phyloP scores from a whole-genome alignment of 2,888 invertebrate species.

The Chymomyza amoena region DNA sequence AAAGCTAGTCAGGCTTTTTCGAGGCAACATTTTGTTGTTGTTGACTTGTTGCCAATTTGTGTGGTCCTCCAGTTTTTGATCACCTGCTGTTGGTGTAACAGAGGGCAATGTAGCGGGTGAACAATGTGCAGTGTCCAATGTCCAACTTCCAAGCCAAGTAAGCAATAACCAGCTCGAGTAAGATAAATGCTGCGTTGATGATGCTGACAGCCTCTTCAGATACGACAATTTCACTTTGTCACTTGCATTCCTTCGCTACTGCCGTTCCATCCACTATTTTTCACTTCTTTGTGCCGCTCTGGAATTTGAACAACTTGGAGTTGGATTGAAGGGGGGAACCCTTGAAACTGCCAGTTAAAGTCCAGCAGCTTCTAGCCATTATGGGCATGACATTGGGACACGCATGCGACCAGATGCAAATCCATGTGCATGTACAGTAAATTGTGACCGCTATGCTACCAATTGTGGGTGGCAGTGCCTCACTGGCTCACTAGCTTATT shows the following conservation, averaged over 20 bases:
- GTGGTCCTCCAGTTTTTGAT: conserved; percentile 17
- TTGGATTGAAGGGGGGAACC: conserved; percentile 29
- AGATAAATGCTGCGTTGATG: conserved; percentile 70
- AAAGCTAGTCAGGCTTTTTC: background rate
- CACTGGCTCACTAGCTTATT: conserved; percentile 8
- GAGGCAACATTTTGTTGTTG: background rate
- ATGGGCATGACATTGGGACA: conserved; percentile 50
- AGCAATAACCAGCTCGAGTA: conserved; percentile 12
- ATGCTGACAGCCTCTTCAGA: conserved; percentile 58
- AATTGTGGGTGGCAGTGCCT: conserved; percentile 65
- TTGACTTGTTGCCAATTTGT: background rate
- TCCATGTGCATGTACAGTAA: conserved; percentile 65
- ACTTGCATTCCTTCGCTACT: conserved; percentile 11
- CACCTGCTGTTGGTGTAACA: conserved; percentile 48
- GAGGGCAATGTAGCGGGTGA: conserved; percentile 50
- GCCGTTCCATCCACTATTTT: conserved; percentile 41
- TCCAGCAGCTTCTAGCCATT: conserved; percentile 22
- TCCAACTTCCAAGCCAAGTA: background rate
- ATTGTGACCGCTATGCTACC: conserved; percentile 62
- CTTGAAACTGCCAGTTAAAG: background rate
- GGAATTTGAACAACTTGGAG: conserved; percentile 40
- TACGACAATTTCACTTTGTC: conserved; percentile 58
- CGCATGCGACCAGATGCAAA: conserved; percentile 22
- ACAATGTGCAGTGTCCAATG: background rate
- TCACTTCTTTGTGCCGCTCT: conserved; percentile 22